Conservation (phyloP, 2,113 vertebrate species). For the Alouatta palliata region DNA sequence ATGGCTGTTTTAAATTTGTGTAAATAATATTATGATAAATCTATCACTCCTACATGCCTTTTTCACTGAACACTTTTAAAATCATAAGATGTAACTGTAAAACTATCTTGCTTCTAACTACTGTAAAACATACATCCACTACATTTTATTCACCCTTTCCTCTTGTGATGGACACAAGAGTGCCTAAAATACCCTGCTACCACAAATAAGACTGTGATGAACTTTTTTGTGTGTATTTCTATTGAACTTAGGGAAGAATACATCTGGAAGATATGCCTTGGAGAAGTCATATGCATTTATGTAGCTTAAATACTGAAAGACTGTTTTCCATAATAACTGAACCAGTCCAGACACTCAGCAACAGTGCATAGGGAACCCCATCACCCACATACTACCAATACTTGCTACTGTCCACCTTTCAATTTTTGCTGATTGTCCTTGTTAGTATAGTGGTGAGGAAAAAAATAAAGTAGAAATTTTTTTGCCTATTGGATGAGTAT, state of each 20-base stretch:
- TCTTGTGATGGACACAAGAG: not conserved
- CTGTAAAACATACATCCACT: not conserved
- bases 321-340: not conserved
- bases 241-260: not conserved
- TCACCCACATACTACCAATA: not conserved
- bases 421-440: not conserved
- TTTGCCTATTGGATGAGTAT: not conserved
- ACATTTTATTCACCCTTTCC: not conserved
- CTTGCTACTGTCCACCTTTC: not conserved
- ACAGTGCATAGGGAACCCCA: not conserved
- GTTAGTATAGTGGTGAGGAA: not conserved
- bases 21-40: not conserved
- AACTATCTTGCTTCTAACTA: not conserved
- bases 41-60: not conserved
- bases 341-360: not conserved
- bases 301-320: not conserved
- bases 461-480: not conserved
- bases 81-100: constrained; percentile 8
- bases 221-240: not conserved
- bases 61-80: not conserved
- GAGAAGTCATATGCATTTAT: not conserved
- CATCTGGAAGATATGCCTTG: not conserved
- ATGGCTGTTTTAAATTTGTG: not conserved
- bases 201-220: not conserved
- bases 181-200: not conserved